These are phyloP conservation scores for Anguilla anguilla DNA, from an alignment of 2,797 vertebrate species.

Conservation along the genomic window DNA sequence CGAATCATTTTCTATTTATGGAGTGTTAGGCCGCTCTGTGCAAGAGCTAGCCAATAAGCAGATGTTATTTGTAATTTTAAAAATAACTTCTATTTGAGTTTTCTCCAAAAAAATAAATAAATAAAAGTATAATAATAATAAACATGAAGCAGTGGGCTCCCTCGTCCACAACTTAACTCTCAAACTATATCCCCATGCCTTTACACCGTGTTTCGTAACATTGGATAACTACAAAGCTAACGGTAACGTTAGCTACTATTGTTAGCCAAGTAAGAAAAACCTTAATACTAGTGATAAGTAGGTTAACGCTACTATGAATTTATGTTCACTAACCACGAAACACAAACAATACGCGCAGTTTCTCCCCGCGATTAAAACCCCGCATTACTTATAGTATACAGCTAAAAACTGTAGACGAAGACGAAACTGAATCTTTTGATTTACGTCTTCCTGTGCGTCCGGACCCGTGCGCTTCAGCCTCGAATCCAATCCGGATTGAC, in stretches of 20 bases:
- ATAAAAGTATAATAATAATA: no score
- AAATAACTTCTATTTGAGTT: neutral
- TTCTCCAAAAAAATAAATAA: no score
- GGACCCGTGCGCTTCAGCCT: no score
- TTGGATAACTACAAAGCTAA: neutral
- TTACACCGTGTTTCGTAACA: neutral
- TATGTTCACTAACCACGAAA: neutral
- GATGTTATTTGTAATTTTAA: neutral
- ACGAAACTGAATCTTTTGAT: no score
- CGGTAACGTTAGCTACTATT: neutral
- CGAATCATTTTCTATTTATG: conserved; percentile 34
- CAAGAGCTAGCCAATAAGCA: conserved; percentile 14
- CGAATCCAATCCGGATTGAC: no score
- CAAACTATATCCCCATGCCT: neutral
- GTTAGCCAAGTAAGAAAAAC: neutral
- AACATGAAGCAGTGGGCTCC: neutral
- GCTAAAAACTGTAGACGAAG: no score
- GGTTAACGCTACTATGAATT: no score
- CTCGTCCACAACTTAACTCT: neutral
- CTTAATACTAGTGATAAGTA: neutral
- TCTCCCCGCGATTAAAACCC: neutral
- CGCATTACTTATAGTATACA: neutral
- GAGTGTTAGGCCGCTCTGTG: neutral
- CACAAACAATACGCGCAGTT: neutral
- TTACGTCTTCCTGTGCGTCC: no score